Evolutionary conservation across 2,797 vertebrate species (phyloP).

Genomic region (Cuculus canorus): DNA sequence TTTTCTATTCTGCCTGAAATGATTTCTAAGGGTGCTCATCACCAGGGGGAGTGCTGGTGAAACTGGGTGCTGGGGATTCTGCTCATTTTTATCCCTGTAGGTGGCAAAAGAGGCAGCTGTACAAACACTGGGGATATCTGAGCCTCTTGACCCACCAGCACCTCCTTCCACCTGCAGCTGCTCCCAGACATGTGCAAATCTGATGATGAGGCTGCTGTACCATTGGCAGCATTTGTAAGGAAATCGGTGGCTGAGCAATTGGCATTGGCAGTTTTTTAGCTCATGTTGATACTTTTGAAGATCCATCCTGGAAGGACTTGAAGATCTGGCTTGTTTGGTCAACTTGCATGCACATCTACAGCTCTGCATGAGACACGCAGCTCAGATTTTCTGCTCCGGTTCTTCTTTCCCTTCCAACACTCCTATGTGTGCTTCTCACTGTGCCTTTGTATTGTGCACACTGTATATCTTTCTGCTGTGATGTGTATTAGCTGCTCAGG

Average conservation of each 20-base stretch:
- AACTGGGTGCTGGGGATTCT: not conserved
- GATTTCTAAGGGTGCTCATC: conserved; percentile 17
- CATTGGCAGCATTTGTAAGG: not conserved
- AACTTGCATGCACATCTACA: not conserved
- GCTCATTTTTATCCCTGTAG: not conserved
- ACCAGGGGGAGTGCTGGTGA: not conserved
- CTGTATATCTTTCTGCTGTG: not conserved
- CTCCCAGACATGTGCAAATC: rapidly evolving
- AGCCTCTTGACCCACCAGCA: not conserved
- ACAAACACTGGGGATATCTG: not conserved
- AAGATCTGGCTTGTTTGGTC: not conserved
- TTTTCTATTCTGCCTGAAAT: conserved; percentile 65
- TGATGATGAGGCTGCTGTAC: not conserved
- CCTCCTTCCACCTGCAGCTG: not conserved
- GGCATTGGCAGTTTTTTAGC: not conserved
- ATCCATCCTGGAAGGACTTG: not conserved
- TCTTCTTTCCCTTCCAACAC: not conserved
- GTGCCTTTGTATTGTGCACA: not conserved
- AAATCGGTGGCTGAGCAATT: not conserved
- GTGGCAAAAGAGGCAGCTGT: not conserved
- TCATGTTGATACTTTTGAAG: not conserved
- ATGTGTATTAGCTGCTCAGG: not conserved
- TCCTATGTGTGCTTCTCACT: not conserved
- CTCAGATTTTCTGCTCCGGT: not conserved
- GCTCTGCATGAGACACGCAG: not conserved